A percentile compares a stretch with the other conserved stretches of the same genome.
Evolutionary conservation across 2,888 invertebrate species (phyloP).

Genomic region (Nomada lathburiana): DNA sequence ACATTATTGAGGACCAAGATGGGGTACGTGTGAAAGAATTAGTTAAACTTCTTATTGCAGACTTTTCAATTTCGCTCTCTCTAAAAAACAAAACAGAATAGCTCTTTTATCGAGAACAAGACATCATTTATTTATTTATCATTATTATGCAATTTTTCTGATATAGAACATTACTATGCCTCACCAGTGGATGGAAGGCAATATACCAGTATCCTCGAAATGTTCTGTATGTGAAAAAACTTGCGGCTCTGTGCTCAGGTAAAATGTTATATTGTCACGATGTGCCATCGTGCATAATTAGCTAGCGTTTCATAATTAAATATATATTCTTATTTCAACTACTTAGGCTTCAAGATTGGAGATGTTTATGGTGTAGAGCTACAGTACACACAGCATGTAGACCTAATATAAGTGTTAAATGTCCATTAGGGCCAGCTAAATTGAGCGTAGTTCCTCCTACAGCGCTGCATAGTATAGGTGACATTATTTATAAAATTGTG

Average conservation of each 20-base stretch:
- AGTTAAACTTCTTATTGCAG: neutral
- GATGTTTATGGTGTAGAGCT: slow-evolving; percentile 97
- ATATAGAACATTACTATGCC: slow-evolving; percentile 94
- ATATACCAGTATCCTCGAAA: slow-evolving; percentile 96
- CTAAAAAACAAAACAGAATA: too few relatives aligned
- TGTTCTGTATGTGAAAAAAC: slow-evolving; percentile 97
- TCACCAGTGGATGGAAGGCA: slow-evolving; percentile 99
- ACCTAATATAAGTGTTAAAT: slow-evolving; percentile 91
- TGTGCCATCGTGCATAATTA: neutral
- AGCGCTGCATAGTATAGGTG: slow-evolving; percentile 93
- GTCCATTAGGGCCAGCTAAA: slow-evolving; percentile 94
- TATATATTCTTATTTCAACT: slow-evolving; percentile 45
- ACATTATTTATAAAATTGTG: slow-evolving; percentile 14
- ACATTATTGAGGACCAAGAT: slow-evolving; percentile 96
- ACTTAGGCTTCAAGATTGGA: slow-evolving; percentile 95
- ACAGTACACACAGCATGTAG: slow-evolving; percentile 97
- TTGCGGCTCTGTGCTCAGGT: slow-evolving; percentile 97
- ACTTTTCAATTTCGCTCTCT: too few relatives aligned
- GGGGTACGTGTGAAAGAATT: slow-evolving; percentile 87
- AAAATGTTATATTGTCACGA: slow-evolving; percentile 44
- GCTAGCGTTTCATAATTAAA: slow-evolving; percentile 5
- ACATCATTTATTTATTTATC: slow-evolving; percentile 9
- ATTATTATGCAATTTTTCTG: slow-evolving; percentile 15
- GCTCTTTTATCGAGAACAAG: too few relatives aligned
- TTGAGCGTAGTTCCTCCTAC: slow-evolving; percentile 98